Evolutionary conservation across 2,888 invertebrate species (phyloP).

Genomic region (Anarsia innoxiella): DNA sequence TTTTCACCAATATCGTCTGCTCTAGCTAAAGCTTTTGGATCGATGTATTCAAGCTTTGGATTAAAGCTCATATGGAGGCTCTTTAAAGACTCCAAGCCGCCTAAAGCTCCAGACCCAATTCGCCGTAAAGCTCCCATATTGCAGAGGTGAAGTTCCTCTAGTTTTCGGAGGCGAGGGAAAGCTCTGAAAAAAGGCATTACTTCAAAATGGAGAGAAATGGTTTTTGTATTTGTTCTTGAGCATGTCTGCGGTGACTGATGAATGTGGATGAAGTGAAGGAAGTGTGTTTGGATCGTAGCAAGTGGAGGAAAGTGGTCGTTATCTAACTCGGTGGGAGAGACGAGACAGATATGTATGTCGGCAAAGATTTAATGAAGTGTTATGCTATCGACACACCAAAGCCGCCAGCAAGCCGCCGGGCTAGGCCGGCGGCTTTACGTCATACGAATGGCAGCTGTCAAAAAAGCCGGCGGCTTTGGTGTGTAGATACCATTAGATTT

Average conservation of each 20-base stretch:
- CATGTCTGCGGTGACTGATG: too few relatives aligned
- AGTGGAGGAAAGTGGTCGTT: not conserved
- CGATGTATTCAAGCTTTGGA: conserved; percentile 73
- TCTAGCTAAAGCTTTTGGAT: conserved; percentile 76
- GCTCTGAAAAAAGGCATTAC: conserved; percentile 74
- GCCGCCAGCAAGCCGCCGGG: too few relatives aligned
- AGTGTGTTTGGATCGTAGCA: not conserved
- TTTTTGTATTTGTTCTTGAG: not conserved
- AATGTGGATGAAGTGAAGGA: not conserved
- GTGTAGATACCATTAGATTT: too few relatives aligned
- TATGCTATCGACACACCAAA: too few relatives aligned
- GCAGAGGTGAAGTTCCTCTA: conserved; percentile 80
- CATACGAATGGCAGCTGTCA: too few relatives aligned
- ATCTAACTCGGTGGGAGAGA: not conserved
- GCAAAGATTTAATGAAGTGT: too few relatives aligned
- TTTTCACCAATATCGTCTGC: conserved; percentile 64
- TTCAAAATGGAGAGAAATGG: too few relatives aligned
- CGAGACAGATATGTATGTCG: not conserved
- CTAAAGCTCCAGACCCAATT: conserved; percentile 70
- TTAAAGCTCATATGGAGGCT: conserved; percentile 79
- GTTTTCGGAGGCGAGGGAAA: conserved; percentile 77
- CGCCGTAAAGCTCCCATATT: conserved; percentile 76
- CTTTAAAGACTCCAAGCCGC: conserved; percentile 62
- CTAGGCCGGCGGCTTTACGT: too few relatives aligned
- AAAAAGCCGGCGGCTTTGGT: too few relatives aligned